These are phyloP conservation scores for Ispidina lecontei DNA, from an alignment of 2,797 vertebrate genomes.

Conservation along the genomic window DNA sequence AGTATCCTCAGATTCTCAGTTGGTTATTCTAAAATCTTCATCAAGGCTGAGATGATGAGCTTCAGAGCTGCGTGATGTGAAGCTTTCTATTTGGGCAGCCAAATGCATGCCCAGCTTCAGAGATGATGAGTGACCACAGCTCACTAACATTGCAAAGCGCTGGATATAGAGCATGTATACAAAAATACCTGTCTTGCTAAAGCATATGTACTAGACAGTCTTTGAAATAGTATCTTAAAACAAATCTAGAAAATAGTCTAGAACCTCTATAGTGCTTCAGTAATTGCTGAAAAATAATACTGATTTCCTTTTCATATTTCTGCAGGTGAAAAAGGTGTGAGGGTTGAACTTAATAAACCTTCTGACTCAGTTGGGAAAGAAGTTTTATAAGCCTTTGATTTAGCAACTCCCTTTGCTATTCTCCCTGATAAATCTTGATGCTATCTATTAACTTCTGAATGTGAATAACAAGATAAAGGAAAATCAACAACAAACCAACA, in stretches of 20 bases:
- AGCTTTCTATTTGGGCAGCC: not conserved
- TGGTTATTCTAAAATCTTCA: not conserved
- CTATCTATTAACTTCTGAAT: constrained; percentile 83
- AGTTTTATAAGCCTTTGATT: constrained; percentile 71
- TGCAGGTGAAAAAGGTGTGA: constrained; percentile 91
- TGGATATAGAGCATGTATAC: not conserved
- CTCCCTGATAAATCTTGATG: constrained; percentile 56
- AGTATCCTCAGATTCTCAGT: not conserved
- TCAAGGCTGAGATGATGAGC: not conserved
- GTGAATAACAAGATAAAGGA: constrained; percentile 78
- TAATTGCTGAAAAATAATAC: constrained; percentile 16
- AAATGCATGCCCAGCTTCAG: not conserved
- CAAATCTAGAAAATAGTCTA: not conserved
- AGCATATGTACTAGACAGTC: not conserved
- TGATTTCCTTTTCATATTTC: not conserved
- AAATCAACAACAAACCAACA: constrained; percentile 66
- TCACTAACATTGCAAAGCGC: not conserved
- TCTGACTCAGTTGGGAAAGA: constrained; percentile 87
- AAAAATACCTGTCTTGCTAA: not conserved
- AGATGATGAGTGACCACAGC: not conserved
- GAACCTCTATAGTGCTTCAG: not conserved
- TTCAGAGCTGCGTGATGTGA: not conserved
- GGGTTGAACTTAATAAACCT: constrained; percentile 91
- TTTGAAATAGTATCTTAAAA: not conserved
- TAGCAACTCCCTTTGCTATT: constrained; percentile 64